Base-by-base conservation (phyloP, 2,797 vertebrate species). In the Florisuga fusca region DNA sequence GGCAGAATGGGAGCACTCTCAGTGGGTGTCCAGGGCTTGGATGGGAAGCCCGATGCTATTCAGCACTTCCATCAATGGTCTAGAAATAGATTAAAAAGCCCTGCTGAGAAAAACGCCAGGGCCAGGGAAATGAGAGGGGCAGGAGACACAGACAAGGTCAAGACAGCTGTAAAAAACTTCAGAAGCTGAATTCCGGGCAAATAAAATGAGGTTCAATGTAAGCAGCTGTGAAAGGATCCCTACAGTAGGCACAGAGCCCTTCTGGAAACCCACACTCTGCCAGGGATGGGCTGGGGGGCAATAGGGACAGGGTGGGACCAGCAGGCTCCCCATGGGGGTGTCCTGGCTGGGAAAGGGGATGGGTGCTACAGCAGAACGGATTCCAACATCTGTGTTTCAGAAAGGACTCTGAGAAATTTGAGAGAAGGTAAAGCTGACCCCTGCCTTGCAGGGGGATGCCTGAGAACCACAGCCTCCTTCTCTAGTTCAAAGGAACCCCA, bases 51-150 rank as follows among this genome's bases (percentile, higher is more conserved):
- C 85, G 15, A 13, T 15, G 76, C 94, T 97, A 94, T 97, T 96
- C 95, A 95, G 77, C 45, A 8, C 87, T 85, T 76, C 77, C 76
- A 88, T 96, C 94, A 95, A 93, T 96, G 91, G 93, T 86, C 94
- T 93, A 87, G 94, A 96, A 95, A 96, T 96, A 97, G 94, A 95
- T 94, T 95, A 93, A 95, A 97, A 97, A 94, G 66, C 87, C 94
- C 95, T 88, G 94, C 94, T 95, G 94, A 93, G 94, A 94, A 84
- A 95, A 94, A 94, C 1, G 31, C 76, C 0, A 15, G 55, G 82
- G 69, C 17, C 66, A 63, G 87, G 69, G 79, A 95, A 95, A 95
- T 83, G 93, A 95, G 95, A 92, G 78, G 93, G 92, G 92, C 87
- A 94, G 92, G 92, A 97, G 87, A 95, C 82, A 67, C 9, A 54